Conservation (phyloP, 1,140 invertebrate genomes). For the Micrasema longulum region DNA sequence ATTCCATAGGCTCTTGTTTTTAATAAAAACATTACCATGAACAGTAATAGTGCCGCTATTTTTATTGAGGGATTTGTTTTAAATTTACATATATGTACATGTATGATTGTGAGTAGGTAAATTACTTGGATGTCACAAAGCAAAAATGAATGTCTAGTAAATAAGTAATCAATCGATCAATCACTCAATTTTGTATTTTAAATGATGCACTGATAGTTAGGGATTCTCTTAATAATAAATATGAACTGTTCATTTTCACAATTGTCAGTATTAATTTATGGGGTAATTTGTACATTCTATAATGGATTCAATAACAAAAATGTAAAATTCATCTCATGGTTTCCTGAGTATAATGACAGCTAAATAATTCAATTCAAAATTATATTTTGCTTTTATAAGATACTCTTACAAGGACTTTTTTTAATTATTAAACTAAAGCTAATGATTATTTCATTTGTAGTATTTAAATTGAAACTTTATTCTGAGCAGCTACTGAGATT, state of each 20-base stretch:
- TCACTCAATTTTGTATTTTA: slow-evolving; percentile 14
- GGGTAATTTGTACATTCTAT: not conserved
- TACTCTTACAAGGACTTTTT: no score
- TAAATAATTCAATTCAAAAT: not conserved
- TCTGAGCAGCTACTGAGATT: no score
- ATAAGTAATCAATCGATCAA: not conserved
- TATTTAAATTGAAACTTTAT: no score
- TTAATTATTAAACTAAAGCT: no score
- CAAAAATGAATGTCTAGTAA: not conserved
- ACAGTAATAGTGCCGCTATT: no score
- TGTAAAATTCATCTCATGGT: not conserved
- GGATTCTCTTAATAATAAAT: slow-evolving; percentile 12
- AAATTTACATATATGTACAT: not conserved
- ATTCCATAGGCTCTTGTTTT: no score
- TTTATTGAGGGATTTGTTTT: no score
- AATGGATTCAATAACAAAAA: not conserved
- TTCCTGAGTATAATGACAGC: not conserved
- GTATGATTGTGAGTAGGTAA: no score
- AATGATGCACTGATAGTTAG: slow-evolving; percentile 25
- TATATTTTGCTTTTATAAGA: not conserved
- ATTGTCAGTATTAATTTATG: not conserved
- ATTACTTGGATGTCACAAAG: not conserved
- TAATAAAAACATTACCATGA: no score
- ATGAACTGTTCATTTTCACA: slow-evolving; percentile 1
- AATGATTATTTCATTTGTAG: no score